Base-by-base conservation (phyloP, 2,797 vertebrate species). In the Tokudaia muenninki region DNA sequence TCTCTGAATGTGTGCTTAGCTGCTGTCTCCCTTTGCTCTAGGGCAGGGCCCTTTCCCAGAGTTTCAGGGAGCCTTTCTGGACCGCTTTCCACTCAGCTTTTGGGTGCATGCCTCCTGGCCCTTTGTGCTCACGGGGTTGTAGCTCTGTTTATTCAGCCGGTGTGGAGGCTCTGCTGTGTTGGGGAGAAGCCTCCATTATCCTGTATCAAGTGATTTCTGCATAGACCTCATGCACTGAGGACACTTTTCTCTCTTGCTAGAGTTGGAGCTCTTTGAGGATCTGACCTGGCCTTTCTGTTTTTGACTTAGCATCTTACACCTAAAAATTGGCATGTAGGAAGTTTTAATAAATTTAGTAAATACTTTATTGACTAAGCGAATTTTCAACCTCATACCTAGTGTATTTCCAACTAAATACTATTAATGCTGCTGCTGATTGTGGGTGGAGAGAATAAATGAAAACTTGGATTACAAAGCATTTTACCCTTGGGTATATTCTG, bases 391-490 rank as follows among this genome's bases (percentile, higher is more conserved):
- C 1, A 1, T 12, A 37, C 34, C 44, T 79, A 26, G 16, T 67
- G 4, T 78, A 37, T 26, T 92, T 22, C 26, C 88, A 31, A 34
- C 34, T 52, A 87, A 41, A 57, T 16, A 57, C 57, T 74, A 37
- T 57, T 70, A 26, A 21, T 70, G 14, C 52, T 14, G 2, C 79
- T 96, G 89, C 70, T 90, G 14, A 41, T 93, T 88, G 44, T 92
- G 52, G 14, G 4, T 83, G 87, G 59, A 90, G 80, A 92, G 90
- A 93, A 88, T 92, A 81, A 84, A 81, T 55, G 19, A 87, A 91
- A 94, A 77, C 63, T 84, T 52, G 82, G 47, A 81, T 77, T 87
- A 93, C 78, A 87, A 95, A 90, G 77, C 16, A 65, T 80, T 70
- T 87, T 86, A 82, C 37, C 83, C 9, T 91, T 72, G 37, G 87